Evolutionary conservation across 2,797 vertebrate genomes (phyloP).

Genomic region (Pempheris klunzingeri): DNA sequence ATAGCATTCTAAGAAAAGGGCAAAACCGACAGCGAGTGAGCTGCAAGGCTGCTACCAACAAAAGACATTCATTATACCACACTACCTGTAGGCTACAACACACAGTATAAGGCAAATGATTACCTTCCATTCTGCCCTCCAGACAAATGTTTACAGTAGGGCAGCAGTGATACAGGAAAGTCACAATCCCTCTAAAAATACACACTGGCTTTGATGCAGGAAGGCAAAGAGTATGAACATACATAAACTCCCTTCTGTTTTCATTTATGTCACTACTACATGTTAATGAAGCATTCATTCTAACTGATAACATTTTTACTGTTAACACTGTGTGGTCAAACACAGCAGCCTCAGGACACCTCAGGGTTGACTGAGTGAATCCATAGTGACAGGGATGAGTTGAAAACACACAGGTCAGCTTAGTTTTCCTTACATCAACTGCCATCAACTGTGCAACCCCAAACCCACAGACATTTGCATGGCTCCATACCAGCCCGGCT

Average conservation of each 20-base stretch:
- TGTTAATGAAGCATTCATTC: conserved; percentile 1
- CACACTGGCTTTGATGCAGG: not conserved
- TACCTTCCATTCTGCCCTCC: conserved; percentile 12
- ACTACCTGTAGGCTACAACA: conserved; percentile 57
- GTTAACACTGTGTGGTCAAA: not conserved
- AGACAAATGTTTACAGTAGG: conserved; percentile 39
- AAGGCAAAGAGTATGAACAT: not conserved
- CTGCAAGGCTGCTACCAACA: conserved; percentile 52
- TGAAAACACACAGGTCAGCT: conserved; percentile 41
- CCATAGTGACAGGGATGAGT: conserved; percentile 22
- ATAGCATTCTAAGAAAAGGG: conserved; percentile 58
- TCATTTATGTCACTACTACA: not conserved
- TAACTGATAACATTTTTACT: conserved; percentile 15
- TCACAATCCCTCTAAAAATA: conserved; percentile 12
- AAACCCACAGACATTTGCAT: conserved; percentile 8
- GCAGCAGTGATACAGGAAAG: conserved; percentile 1
- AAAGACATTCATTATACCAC: conserved; percentile 49
- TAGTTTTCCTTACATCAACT: conserved; percentile 27
- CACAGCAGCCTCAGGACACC: conserved; percentile 20
- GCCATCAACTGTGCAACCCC: not conserved
- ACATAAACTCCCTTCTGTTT: not conserved
- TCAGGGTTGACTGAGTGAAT: conserved; percentile 20
- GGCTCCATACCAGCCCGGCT: not conserved
- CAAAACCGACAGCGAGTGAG: conserved; percentile 52
- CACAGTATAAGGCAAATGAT: conserved; percentile 19